Conservation (phyloP, 1,140 invertebrate species). For the Pseudachorutes palmiensis region DNA sequence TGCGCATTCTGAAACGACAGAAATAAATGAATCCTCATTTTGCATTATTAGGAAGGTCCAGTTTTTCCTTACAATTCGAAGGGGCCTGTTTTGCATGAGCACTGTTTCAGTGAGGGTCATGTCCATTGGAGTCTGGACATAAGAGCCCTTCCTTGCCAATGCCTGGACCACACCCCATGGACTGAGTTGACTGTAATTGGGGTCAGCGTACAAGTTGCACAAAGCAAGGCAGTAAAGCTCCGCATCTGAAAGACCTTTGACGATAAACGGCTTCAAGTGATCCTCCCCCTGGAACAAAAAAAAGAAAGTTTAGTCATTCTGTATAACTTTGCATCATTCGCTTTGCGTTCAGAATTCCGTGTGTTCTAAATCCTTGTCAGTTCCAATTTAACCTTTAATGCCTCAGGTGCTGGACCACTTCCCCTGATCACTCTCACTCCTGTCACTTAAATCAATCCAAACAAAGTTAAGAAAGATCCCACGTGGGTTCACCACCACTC, state of each 20-base stretch:
- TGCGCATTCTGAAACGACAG: conserved; percentile 70
- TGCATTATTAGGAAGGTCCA: background rate
- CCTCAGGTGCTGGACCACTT: background rate
- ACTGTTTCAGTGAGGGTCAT: conserved; percentile 87
- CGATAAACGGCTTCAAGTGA: conserved; percentile 85
- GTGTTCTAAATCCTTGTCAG: background rate
- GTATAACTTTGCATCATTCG: background rate
- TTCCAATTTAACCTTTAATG: background rate
- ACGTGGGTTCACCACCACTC: background rate
- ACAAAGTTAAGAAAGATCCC: background rate
- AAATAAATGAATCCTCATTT: background rate
- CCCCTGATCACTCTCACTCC: background rate
- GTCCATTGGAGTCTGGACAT: conserved; percentile 72
- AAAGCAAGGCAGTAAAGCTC: conserved; percentile 92
- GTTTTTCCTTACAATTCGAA: conserved; percentile 70
- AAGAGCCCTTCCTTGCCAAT: conserved; percentile 81
- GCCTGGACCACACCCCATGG: conserved; percentile 90
- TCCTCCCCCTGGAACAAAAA: conserved; percentile 64
- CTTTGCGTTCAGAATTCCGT: background rate
- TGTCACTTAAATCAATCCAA: conserved; percentile 4
- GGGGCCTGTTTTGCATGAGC: conserved; percentile 88
- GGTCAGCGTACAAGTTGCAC: conserved; percentile 93
- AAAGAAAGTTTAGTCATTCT: background rate
- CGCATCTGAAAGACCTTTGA: conserved; percentile 83
- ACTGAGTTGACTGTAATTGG: conserved; percentile 87